Conservation (phyloP, 2,888 invertebrate genomes). For the Drosophila multiciliata region DNA sequence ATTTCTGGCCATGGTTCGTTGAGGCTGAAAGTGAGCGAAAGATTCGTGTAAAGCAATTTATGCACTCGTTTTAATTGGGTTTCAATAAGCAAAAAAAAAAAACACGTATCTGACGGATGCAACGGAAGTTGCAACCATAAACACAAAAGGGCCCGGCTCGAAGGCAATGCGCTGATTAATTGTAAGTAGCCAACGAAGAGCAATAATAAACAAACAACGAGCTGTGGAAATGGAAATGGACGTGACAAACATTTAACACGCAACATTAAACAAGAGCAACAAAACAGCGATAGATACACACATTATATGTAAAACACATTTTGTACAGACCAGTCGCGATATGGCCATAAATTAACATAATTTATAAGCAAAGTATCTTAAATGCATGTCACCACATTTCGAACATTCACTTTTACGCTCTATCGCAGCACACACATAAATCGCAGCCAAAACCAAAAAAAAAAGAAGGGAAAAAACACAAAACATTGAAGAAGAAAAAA, state of each 20-base stretch:
- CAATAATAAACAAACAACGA: conserved; percentile 17
- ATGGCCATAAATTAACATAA: conserved; percentile 74
- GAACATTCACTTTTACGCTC: conserved; percentile 77
- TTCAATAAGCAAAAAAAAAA: conserved; percentile 39
- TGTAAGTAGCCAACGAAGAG: conserved; percentile 31
- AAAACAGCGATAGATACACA: conserved; percentile 29
- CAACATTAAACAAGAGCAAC: conserved; percentile 62
- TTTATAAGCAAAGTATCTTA: conserved; percentile 76
- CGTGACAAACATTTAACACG: conserved; percentile 64
- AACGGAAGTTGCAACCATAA: conserved; percentile 48
- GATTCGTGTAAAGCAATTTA: conserved; percentile 71
- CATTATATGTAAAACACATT: conserved; percentile 20
- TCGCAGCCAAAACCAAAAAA: conserved; percentile 25
- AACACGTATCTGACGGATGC: conserved; percentile 51
- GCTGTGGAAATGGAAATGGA: conserved; percentile 48
- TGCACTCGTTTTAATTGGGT: conserved; percentile 74
- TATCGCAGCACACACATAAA: conserved; percentile 65
- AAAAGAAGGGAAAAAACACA: not conserved
- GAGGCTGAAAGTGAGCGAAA: conserved; percentile 68
- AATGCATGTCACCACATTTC: conserved; percentile 77
- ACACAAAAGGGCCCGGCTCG: conserved; percentile 28
- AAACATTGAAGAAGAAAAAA: conserved; percentile 13
- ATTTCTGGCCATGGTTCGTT: conserved; percentile 69
- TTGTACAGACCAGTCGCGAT: conserved; percentile 41
- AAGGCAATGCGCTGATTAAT: conserved; percentile 50